Percentiles rank a stretch among this genome's conserved stretches.
Evolutionary conservation across 1,140 invertebrate species (phyloP).

Genomic region (Drosophila mojavensis): DNA sequence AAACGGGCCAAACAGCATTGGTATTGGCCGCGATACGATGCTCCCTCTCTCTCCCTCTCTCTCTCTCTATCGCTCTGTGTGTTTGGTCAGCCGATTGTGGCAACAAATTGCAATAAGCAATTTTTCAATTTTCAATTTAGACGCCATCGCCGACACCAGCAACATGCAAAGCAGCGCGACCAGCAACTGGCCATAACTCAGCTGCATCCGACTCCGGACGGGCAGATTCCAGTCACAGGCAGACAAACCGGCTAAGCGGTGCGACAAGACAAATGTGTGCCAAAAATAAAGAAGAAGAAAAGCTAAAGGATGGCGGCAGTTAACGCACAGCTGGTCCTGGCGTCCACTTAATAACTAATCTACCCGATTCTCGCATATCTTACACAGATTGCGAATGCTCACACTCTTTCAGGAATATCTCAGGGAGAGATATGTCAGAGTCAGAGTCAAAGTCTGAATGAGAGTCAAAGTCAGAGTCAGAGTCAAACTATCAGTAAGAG

Average conservation of each 20-base stretch:
- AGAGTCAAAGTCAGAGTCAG: too few relatives aligned
- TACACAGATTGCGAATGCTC: background rate
- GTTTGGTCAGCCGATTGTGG: slow-evolving; percentile 75
- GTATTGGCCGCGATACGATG: slow-evolving; percentile 3
- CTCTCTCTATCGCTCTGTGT: slow-evolving; percentile 4
- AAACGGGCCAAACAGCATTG: slow-evolving; percentile 3
- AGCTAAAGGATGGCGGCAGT: slow-evolving; percentile 23
- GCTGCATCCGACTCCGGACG: slow-evolving; percentile 20
- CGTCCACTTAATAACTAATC: slow-evolving; percentile 48
- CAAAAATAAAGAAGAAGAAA: slow-evolving; percentile 4
- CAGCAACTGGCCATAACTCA: slow-evolving; percentile 44
- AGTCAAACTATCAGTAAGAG: too few relatives aligned
- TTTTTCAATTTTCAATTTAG: slow-evolving; percentile 83
- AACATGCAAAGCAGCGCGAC: slow-evolving; percentile 61
- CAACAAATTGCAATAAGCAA: slow-evolving; percentile 81
- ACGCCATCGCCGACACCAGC: slow-evolving; percentile 49
- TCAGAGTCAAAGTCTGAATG: too few relatives aligned
- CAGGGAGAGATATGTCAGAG: too few relatives aligned
- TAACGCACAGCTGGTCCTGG: slow-evolving; percentile 33
- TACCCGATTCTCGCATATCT: slow-evolving; percentile 7
- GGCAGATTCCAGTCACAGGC: slow-evolving; percentile 27
- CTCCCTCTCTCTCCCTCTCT: slow-evolving; percentile 12
- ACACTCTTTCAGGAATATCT: too few relatives aligned
- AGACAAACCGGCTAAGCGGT: slow-evolving; percentile 11
- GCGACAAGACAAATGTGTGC: slow-evolving; percentile 44